Evolutionary conservation across 2,888 invertebrate species (phyloP), one percentile per base, ranked within the genome.

Genomic region (Amiota mariae): DNA sequence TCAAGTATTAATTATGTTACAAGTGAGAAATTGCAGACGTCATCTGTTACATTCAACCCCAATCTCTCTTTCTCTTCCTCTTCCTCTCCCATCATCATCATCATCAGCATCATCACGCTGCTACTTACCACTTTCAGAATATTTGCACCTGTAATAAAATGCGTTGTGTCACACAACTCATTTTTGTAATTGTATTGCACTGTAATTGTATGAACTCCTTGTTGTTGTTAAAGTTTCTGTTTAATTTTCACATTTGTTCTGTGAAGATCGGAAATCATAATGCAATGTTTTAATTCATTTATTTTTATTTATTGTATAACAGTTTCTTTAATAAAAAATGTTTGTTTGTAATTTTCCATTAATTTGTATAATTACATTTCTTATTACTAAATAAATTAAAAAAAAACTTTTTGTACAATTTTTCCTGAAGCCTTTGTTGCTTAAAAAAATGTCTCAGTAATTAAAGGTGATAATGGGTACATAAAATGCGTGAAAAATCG

Each of bases 1-100:
- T 63, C 54, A 54, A 54, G 63, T 72, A 72, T 72, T 72, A 64
- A 72, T 72, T 72, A 72, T 51, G 64, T 72, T 51, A 36, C 49
- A 49, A 66, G 64, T 20, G 64, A 64, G 72, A 51, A 64, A 72
- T 72, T 63, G 54, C 64, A 66, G 54, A 71, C 49, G 18, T 49
- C 66, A 36, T 10, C 47, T n/a, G 47, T 15, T 46, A 15, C 20
- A 15, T 1, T 2, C 36, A 36, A 36, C 47, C 64, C 15, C 10
- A 12, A 9, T 10, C 64, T 64, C 12, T 46, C 15, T 1, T 11
- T 8, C 59, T 59, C 36, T 63, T n/a, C n/a, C 64, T 36, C 36
- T 36, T 2, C 6, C 36, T 36, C 20, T 67, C 6, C n/a, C n/a
- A n/a, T n/a, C n/a, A n/a, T n/a, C n/a, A n/a, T n/a, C n/a, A n/a